Evolutionary conservation across 2,113 vertebrate genomes (phyloP), one percentile per base, ranked within the genome.

Genomic region (Zapornia atra): DNA sequence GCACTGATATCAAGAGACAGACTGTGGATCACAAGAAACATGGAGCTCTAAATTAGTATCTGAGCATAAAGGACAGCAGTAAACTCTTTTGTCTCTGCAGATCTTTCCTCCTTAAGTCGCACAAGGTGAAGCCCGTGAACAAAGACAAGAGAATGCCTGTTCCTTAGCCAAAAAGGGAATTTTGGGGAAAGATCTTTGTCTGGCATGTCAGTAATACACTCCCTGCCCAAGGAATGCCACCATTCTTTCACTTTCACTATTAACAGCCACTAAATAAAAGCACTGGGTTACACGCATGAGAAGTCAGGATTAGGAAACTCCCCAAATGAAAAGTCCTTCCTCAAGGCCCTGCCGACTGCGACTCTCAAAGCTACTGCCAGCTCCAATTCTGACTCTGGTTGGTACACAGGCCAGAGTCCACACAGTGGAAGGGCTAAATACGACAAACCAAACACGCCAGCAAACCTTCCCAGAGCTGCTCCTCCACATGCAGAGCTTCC

Each of bases 11-110:
- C 82, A 92, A 91, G 82, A 94, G 71, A 96, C 75, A 70, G 92
- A 71, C 93, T 85, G 82, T 73, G 92, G 96, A 94, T 82, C 82
- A 79, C 78, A 88, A 82, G 94, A 82, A 94, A 82, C 42, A 46
- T 56, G 75, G 50, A 91, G 79, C 38, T 77, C 96, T 96, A 94
- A 94, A 86, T 92, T 86, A 79, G 80, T 85, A 88, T 46, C 71
- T 36, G 26, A 93, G 82, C 88, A 92, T 2, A 94, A 86, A 86
- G 86, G 51, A 36, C 82, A 88, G 36, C 33, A 86, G 94, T 51
- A 86, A 80, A 4, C 13, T 64, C 60, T 65, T 60, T 77, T 81
- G 78, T 57, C 82, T 54, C 40, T 9, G 24, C 3, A 18, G 60
- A 69, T 33, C 48, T 24, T 57, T 73, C 77, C 60, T 87, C 38